A percentile compares a stretch with the other conserved stretches of the same genome.
These are phyloP conservation scores for Silurus lanzhouensis DNA, from an alignment of 2,797 vertebrate species.

Conservation along the genomic window DNA sequence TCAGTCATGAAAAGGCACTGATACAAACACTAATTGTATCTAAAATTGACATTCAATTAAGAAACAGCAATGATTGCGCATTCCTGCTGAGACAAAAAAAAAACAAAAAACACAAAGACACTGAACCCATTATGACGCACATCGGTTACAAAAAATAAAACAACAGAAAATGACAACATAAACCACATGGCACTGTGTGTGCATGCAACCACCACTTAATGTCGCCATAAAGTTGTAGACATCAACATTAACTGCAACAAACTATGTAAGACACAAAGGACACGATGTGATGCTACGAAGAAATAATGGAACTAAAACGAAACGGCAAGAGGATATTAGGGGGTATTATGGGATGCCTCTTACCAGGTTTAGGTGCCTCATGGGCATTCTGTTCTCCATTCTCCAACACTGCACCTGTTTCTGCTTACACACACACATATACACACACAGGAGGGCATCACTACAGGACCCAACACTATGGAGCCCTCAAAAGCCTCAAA, in stretches of 20 bases:
- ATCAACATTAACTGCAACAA: not conserved
- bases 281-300: not conserved
- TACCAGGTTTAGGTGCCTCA: conserved; percentile 79
- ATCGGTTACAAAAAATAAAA: not conserved
- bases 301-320: conserved; percentile 20
- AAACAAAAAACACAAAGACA: not conserved
- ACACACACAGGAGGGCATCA: conserved; percentile 41
- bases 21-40: too few relatives aligned
- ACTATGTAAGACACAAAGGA: conserved; percentile 15
- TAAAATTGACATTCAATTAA: not conserved
- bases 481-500: not conserved
- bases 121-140: not conserved
- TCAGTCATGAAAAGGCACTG: too few relatives aligned
- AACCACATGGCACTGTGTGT: not conserved
- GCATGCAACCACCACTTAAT: conserved; percentile 14
- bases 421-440: conserved; percentile 65
- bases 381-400: conserved; percentile 83
- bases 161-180: not conserved
- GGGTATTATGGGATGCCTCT: conserved; percentile 62
- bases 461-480: conserved; percentile 18
- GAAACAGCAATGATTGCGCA: not conserved
- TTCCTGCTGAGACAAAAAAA: not conserved
- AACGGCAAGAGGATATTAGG: conserved; percentile 35
- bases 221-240: not conserved
- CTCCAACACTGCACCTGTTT: conserved; percentile 73